Base-by-base conservation (phyloP, 2,888 invertebrate genomes). In the Hyalella azteca region DNA sequence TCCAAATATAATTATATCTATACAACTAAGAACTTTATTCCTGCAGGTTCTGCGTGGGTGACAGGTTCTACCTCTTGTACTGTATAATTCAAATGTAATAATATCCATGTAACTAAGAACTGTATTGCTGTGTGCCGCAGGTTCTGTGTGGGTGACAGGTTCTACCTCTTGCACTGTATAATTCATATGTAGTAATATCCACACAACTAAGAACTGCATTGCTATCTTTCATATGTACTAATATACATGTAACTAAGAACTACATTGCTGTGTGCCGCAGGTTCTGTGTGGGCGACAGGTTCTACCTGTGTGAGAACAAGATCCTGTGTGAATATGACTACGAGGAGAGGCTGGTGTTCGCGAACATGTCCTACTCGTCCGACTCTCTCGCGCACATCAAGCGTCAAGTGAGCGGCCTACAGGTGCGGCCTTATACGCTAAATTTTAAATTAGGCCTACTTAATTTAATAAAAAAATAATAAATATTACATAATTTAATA, bases 271-370 rank as follows among this genome's bases (percentile, higher is more conserved):
- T 3, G 48, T 26, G 77, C 75, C 48, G 15, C 91, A 96, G 96
- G 91, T 96, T 96, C 90, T 96, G 96, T 90, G 95, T 96, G 75
- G 96, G 96, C 39, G 96, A 96, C 89, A 91, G 94, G 87, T 96
- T 95, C 89, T 96, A 95, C 89, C 90, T 96, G 87, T 95, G 94
- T 89, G 95, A 96, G 90, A 96, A 96, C 90, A 95, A 95, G 90
- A 95, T 96, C 86, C 91, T 96, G 73, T 96, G 96, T 90, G 95
- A 96, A 89, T 95, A 95, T 89, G 96, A 96, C 89, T 96, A 96
- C 89, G 95, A 96, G 87, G 96, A 96, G 89, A 89, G 95, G 86
- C 91, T 95, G 89, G 94, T 95, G 86, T 95, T 95, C 88, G 95
- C 95, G 78, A 94, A 93, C 88, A 95, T 95, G 93, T 93, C 94